Conservation (phyloP, 1,140 invertebrate genomes). For the Argopecten irradians region DNA sequence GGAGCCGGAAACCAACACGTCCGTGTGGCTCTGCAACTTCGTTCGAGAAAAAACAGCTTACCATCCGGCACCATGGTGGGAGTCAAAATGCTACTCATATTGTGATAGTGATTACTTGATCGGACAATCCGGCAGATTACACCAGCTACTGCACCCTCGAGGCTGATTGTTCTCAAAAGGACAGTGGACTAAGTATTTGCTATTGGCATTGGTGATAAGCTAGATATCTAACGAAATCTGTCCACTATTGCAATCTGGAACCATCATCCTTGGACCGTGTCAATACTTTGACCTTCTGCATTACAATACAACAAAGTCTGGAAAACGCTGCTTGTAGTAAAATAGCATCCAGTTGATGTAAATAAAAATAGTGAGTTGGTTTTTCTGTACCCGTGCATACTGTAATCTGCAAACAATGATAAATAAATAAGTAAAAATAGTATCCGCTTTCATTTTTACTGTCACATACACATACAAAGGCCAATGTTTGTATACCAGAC, state of each 20-base stretch:
- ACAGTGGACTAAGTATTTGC: neutral
- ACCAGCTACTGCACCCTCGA: neutral
- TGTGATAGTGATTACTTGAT: slow-evolving; percentile 44
- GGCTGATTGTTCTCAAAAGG: neutral
- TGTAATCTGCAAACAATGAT: too few relatives aligned
- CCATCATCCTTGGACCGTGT: neutral
- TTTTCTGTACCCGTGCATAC: too few relatives aligned
- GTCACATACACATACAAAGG: too few relatives aligned
- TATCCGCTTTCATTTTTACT: too few relatives aligned
- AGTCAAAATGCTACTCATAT: slow-evolving; percentile 37
- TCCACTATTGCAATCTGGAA: slow-evolving; percentile 28
- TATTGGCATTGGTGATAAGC: neutral
- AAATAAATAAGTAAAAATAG: too few relatives aligned
- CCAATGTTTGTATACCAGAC: too few relatives aligned
- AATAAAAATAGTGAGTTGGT: too few relatives aligned
- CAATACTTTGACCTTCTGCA: slow-evolving; percentile 29
- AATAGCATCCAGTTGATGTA: too few relatives aligned
- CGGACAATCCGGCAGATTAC: slow-evolving; percentile 38
- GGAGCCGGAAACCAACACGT: slow-evolving; percentile 44
- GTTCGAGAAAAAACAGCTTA: slow-evolving; percentile 43
- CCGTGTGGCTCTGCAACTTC: slow-evolving; percentile 30
- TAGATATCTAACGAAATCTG: slow-evolving; percentile 30
- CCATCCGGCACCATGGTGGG: slow-evolving; percentile 32
- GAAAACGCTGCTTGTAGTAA: slow-evolving; percentile 23
- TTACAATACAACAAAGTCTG: slow-evolving; percentile 6